Evolutionary conservation across 2,888 invertebrate genomes (phyloP), one percentile per base, ranked within the genome.

Genomic region (Teleiodes luculella): DNA sequence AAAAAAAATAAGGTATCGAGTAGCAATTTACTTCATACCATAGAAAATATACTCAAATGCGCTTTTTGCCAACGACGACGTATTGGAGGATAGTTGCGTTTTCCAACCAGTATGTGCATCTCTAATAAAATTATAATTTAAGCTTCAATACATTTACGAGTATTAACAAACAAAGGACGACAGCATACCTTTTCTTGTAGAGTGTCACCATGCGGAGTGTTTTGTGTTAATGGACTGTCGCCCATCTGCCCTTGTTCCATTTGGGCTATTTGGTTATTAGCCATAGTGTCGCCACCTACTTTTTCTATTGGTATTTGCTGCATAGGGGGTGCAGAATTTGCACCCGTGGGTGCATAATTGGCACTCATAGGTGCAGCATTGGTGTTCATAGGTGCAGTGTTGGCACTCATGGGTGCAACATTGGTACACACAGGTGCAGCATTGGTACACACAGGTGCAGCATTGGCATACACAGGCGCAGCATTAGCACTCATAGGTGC

Each of bases 261-360:
- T 60, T 72, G 73, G 7, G 57, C 24, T 4, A 24, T 24, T 47
- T 65, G 66, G 52, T 78, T 78, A 57, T 78, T 80, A 1, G 66
- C 67, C 37, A 61, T 52, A 10, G 78, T 76, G 56, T 88, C 88
- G 28, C 87, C 88, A 33, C 74, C 84, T 3, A 77, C 62, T 67
- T 61, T 81, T 53, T 88, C 87, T 20, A 88, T 62, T 0, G 76
- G 78, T 1, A 37, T 53, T 5, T 55, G 57, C 35, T 58, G 56
- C 7, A 20, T 31, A 11, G 31, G 31, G 16, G 39, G 51, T 4
- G 7, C 16, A 18, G 33, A 35, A 5, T 16, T 39, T 18, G 36
- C 47, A 11, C 3, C 3, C 48, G 20, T 30, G 11, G 13, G 14
- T 28, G 63, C 65, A 1, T n/a, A 43, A 54, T 62, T 63, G 39